Percentiles rank a stretch among this genome's conserved stretches.
Evolutionary conservation across 2,113 vertebrate genomes (phyloP).

Genomic region (Ariopsis seemanni): DNA sequence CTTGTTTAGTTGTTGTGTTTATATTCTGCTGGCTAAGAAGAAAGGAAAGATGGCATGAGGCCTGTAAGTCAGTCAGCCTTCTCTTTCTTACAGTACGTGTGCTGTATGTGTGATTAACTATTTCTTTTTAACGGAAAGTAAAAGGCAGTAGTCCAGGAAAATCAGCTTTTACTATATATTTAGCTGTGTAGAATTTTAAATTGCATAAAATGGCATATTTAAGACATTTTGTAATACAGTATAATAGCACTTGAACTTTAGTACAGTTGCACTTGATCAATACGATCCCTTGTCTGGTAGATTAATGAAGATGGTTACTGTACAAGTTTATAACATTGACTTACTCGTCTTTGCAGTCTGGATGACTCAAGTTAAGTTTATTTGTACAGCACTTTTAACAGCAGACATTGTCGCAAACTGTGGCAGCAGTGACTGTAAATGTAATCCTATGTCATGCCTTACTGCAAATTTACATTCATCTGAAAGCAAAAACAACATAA

Average conservation of each 20-base stretch:
- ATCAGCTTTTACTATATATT: neutral
- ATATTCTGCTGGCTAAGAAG: conserved; percentile 39
- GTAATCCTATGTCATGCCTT: neutral
- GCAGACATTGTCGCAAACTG: neutral
- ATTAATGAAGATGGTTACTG: neutral
- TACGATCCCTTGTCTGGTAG: neutral
- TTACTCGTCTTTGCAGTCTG: neutral
- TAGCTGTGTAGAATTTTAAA: neutral
- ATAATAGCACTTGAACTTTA: neutral
- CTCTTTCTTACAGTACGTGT: neutral
- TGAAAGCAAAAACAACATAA: neutral
- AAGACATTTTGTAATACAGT: neutral
- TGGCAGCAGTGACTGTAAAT: neutral
- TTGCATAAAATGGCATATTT: neutral
- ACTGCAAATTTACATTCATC: neutral
- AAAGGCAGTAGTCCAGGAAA: neutral
- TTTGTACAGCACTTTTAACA: too few relatives aligned
- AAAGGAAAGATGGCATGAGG: conserved; percentile 26
- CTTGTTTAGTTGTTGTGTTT: conserved; percentile 55
- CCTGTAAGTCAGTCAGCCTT: conserved; percentile 46
- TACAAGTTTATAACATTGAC: neutral
- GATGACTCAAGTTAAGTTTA: too few relatives aligned
- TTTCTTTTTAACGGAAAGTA: neutral
- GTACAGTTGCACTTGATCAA: neutral
- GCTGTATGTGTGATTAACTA: neutral